These are phyloP conservation scores for Bothrops alternatus DNA, from an alignment of 2,797 vertebrate species.

Conservation along the genomic window DNA sequence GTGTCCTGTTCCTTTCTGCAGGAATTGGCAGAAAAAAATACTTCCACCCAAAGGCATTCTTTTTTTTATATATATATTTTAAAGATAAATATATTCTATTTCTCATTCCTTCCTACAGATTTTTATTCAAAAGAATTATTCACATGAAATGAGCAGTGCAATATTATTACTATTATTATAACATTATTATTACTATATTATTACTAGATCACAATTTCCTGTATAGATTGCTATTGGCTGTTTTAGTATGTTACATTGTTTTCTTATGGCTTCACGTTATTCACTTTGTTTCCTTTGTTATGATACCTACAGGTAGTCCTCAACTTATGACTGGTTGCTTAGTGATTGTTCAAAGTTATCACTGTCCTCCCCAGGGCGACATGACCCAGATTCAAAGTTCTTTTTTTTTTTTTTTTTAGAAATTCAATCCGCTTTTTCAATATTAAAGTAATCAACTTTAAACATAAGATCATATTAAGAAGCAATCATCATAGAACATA, in stretches of 20 bases:
- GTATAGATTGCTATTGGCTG: background rate
- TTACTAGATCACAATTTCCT: background rate
- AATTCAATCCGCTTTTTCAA: too few species aligned
- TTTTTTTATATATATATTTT: too few species aligned
- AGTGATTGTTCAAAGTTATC: background rate
- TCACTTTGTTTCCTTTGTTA: background rate
- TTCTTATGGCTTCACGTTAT: background rate
- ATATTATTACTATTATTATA: background rate
- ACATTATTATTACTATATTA: too few species aligned
- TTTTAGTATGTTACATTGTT: background rate
- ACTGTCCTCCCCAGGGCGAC: background rate
- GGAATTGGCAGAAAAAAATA: too few species aligned
- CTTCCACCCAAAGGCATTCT: background rate
- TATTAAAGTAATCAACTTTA: too few species aligned
- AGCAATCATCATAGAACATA: too few species aligned
- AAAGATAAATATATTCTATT: too few species aligned
- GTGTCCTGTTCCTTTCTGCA: too few species aligned
- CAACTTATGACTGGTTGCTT: background rate
- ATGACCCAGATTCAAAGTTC: background rate
- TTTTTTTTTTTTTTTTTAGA: too few species aligned
- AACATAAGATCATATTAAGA: too few species aligned
- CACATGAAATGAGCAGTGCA: background rate
- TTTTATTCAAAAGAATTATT: background rate
- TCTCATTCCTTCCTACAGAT: conserved; percentile 28
- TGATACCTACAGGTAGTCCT: background rate